Conservation (phyloP, 2,888 invertebrate genomes). For the Coleophora flavipennella region DNA sequence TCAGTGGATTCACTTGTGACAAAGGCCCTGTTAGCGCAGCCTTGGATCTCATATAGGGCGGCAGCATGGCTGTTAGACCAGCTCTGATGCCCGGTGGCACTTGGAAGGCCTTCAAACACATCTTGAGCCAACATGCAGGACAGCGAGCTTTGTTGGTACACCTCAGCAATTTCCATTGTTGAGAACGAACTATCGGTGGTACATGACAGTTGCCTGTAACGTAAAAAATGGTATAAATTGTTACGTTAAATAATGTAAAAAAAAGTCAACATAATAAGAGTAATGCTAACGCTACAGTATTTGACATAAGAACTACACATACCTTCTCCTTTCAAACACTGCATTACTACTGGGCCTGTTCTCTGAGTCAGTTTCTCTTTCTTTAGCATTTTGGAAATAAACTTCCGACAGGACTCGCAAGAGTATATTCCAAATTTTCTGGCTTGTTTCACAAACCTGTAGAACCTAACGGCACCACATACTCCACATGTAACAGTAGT, state of each 20-base stretch:
- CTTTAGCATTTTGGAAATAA: conserved; percentile 86
- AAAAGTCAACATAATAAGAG: no score
- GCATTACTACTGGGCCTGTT: conserved; percentile 68
- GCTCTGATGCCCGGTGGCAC: conserved; percentile 79
- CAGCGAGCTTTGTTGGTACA: conserved; percentile 84
- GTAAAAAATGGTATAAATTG: not conserved
- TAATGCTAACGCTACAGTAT: not conserved
- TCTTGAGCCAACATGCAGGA: conserved; percentile 89
- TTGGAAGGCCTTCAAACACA: conserved; percentile 86
- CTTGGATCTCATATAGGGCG: conserved; percentile 73
- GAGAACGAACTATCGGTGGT: conserved; percentile 79
- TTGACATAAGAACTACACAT: conserved; percentile 16
- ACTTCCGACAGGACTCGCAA: conserved; percentile 90
- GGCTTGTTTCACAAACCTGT: conserved; percentile 83
- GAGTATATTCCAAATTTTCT: conserved; percentile 88
- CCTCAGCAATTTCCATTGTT: conserved; percentile 77
- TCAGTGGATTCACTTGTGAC: conserved; percentile 44
- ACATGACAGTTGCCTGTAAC: conserved; percentile 78
- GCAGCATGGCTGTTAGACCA: conserved; percentile 79
- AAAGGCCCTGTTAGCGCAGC: conserved; percentile 34
- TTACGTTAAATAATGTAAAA: no score
- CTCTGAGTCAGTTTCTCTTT: conserved; percentile 74
- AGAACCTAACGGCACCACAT: conserved; percentile 83
- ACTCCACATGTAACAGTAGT: conserved; percentile 83
- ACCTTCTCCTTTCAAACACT: conserved; percentile 80